Evolutionary conservation across 2,888 invertebrate species (phyloP), one percentile per base, ranked within the genome.

Genomic region (Polylopha cassiicola): DNA sequence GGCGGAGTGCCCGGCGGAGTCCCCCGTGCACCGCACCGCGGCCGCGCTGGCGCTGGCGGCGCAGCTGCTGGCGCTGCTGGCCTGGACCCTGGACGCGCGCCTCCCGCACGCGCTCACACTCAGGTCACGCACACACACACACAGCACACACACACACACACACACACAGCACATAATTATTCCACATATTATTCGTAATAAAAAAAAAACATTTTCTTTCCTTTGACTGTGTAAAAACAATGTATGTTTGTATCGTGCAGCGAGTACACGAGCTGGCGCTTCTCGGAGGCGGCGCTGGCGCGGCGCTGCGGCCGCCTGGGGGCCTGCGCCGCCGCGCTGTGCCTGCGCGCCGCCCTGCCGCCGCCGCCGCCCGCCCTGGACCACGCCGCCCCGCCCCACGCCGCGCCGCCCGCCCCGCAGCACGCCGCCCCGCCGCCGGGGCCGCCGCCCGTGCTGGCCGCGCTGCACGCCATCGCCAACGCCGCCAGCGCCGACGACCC

Each of bases 41-140:
- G 78, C 79, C 0, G 97, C 94, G 34, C 88, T 97, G 24, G 92
- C 93, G 23, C 94, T 95, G 69, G 91, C 93, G 22, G 92, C 95
- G 39, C 97, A 97, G 82, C 87, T 97, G 53, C 89, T 93, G 27
- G 90, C 92, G 64, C 86, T 95, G 50, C 84, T 96, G 50, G 93
- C 95, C 30, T 94, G 91, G 86, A 92, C 93, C 69, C 87, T 97
- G 46, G 94, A 95, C 78, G 88, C 92, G 36, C 87, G 92, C 49
- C 87, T 97, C 65, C 97, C 97, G 20, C 90, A 73, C 47, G 49
- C 68, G 10, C 51, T 75, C 15, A 44, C 66, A 4, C 65, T 76
- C 49, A 67, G 61, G 75, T 73, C 6, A 14, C 4, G 13, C 13
- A 5, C 21, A n/a, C 7, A 7, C 3, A 17, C n/a, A 4, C 3